phyloP scores from a whole-genome alignment of 2,113 vertebrate species.

The Numida meleagris region DNA sequence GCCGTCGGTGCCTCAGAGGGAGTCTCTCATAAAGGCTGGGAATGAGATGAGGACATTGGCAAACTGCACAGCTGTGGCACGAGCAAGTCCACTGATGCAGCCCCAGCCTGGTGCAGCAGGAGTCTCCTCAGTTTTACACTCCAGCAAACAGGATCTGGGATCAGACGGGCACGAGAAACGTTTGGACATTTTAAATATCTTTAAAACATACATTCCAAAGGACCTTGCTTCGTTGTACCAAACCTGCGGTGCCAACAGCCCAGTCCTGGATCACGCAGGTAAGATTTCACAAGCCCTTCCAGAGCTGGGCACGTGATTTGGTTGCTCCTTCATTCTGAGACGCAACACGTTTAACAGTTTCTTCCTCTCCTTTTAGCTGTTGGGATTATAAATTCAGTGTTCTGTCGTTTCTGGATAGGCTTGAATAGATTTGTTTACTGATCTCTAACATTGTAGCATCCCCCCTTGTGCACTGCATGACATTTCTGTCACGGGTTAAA shows the following conservation, averaged over 20 bases:
- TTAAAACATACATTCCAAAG: conserved; percentile 92
- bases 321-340: not conserved
- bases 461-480: not conserved
- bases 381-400: conserved; percentile 8
- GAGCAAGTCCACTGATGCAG: conserved; percentile 69
- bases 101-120: conserved; percentile 40
- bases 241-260: conserved; percentile 85
- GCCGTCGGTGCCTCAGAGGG: conserved; percentile 70
- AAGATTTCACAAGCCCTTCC: conserved; percentile 36
- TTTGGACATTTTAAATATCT: conserved; percentile 85
- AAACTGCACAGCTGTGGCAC: conserved; percentile 61
- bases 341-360: not conserved
- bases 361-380: not conserved
- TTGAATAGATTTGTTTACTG: conserved; percentile 31
- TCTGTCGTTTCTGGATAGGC: conserved; percentile 36
- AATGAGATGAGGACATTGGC: conserved; percentile 73
- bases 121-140: conserved; percentile 54
- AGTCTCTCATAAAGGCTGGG: conserved; percentile 65
- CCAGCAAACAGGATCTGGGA: conserved; percentile 78
- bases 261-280: conserved; percentile 87
- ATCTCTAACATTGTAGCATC: not conserved
- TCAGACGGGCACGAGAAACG: conserved; percentile 80
- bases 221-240: conserved; percentile 90
- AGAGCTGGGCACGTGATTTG: fast-evolving
- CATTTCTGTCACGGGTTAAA: conserved; percentile 30